Percentiles rank a stretch among this genome's conserved stretches.
Conservation (phyloP, 1,140 invertebrate genomes). For the Psilanteris sp. region DNA sequence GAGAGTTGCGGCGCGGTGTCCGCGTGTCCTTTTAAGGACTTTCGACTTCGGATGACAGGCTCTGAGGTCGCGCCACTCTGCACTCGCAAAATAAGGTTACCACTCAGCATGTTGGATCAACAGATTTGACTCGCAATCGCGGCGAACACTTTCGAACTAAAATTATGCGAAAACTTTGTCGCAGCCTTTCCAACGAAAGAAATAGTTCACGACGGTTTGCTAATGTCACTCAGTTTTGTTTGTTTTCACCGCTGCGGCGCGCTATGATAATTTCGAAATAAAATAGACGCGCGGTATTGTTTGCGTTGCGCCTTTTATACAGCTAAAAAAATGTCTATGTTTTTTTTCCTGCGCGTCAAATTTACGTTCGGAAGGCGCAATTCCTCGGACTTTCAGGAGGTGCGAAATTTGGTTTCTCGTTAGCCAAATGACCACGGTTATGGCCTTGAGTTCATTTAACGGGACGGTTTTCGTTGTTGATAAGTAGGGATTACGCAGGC, state of each 20-base stretch:
- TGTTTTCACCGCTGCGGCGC: too few relatives aligned
- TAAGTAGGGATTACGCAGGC: slow-evolving; percentile 32
- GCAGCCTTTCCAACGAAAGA: not conserved
- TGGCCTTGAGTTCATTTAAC: slow-evolving; percentile 31
- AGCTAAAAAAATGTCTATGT: too few relatives aligned
- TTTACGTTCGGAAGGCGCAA: too few relatives aligned
- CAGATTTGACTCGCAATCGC: slow-evolving; percentile 8
- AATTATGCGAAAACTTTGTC: slow-evolving; percentile 12
- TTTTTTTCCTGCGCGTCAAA: too few relatives aligned
- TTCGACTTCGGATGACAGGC: slow-evolving; percentile 36
- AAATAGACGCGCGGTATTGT: too few relatives aligned
- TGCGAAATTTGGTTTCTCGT: slow-evolving; percentile 4
- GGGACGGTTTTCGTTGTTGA: slow-evolving; percentile 31
- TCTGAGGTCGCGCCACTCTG: slow-evolving; percentile 33
- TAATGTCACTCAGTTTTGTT: not conserved
- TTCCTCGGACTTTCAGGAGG: slow-evolving; percentile 2
- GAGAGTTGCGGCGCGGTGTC: slow-evolving; percentile 23
- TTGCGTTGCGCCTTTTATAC: too few relatives aligned
- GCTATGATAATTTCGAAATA: too few relatives aligned
- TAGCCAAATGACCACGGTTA: slow-evolving; percentile 7
- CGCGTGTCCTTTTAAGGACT: slow-evolving; percentile 55
- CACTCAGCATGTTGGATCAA: not conserved
- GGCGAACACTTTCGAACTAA: not conserved
- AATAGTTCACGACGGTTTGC: not conserved
- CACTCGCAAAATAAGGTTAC: slow-evolving; percentile 23